phyloP scores from a whole-genome alignment of 2,113 vertebrate species.

The Pristiophorus japonicus region DNA sequence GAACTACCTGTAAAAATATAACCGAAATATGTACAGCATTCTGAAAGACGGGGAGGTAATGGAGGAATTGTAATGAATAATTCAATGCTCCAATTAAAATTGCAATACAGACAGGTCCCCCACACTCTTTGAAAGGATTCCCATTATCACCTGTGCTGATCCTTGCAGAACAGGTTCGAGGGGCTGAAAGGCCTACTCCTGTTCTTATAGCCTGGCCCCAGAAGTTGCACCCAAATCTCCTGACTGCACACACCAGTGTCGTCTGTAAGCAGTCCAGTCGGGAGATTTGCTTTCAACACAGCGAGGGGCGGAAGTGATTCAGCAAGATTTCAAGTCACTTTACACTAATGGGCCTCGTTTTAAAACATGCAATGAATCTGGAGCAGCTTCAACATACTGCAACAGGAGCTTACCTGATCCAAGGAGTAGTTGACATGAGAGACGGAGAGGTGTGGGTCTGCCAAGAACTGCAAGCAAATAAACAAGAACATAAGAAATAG shows the following conservation, averaged over 20 bases:
- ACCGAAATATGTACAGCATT: neutral
- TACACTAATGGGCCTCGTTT: neutral
- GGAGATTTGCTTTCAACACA: neutral
- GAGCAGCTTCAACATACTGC: neutral
- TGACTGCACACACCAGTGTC: neutral
- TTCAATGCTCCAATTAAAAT: neutral
- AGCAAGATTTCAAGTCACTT: neutral
- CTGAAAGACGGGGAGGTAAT: no score
- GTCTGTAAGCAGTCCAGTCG: neutral
- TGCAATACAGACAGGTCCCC: no score
- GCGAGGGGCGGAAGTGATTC: neutral
- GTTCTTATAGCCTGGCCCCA: no score
- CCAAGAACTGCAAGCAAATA: constrained; percentile 76
- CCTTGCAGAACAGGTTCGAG: neutral
- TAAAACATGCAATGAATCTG: neutral
- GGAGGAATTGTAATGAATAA: neutral
- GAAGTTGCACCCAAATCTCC: neutral
- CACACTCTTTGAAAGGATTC: no score
- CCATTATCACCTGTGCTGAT: neutral
- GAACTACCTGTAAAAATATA: no score
- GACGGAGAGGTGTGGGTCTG: constrained; percentile 89
- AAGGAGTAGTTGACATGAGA: constrained; percentile 93
- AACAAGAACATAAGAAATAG: no score
- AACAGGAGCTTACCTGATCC: constrained; percentile 71
- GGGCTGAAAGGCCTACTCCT: neutral